These are phyloP conservation scores for Halichoerus grypus DNA, from an alignment of 2,113 vertebrate species.

Conservation along the genomic window DNA sequence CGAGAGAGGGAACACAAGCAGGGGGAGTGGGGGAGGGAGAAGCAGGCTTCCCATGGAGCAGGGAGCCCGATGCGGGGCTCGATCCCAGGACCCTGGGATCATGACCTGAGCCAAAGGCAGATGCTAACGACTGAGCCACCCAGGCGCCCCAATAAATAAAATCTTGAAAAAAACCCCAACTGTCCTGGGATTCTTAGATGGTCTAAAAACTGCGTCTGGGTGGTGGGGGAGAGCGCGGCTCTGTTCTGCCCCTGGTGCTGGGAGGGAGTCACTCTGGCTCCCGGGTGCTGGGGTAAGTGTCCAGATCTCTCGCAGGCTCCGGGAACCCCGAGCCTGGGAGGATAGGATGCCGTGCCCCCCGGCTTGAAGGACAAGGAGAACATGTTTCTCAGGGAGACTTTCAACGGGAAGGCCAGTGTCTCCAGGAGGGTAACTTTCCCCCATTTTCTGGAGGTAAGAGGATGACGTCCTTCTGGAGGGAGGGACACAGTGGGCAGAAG, in stretches of 20 bases:
- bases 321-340: neutral
- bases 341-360: fast-evolving
- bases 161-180: neutral
- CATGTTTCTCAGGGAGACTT: neutral
- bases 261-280: neutral
- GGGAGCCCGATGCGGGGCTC: too few species aligned
- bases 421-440: neutral
- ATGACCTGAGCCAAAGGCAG: too few species aligned
- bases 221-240: neutral
- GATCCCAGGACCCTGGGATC: too few species aligned
- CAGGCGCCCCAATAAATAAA: neutral
- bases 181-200: neutral
- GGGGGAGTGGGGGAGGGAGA: too few species aligned
- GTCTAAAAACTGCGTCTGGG: too few species aligned
- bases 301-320: neutral
- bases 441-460: neutral
- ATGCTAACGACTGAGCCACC: too few species aligned
- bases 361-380: neutral
- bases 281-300: neutral
- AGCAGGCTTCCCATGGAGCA: too few species aligned
- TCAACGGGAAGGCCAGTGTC: neutral
- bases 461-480: neutral
- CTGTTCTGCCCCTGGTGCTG: neutral
- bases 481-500: fast-evolving
- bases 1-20: too few species aligned